Base-by-base conservation (phyloP, 2,888 invertebrate species). In the Trimorus sp. region DNA sequence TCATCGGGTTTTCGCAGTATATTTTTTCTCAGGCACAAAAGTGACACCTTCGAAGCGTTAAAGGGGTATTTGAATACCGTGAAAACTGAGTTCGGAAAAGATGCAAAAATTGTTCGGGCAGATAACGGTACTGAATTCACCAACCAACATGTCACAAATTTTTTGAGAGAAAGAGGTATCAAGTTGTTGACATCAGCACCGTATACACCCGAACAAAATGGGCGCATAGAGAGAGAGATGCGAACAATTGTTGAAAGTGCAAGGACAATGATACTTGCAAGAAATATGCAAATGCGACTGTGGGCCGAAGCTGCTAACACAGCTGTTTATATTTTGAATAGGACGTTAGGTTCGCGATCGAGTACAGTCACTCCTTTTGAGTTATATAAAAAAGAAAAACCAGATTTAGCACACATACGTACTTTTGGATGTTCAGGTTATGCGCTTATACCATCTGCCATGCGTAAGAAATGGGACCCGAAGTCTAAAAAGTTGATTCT, bases 171-270 rank as follows among this genome's bases (percentile, higher is more conserved):
- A 11, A 60, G 40, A 49, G 84, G 83, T 8, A 85, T 85, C 7
- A 51, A 53, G 0, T 65, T 84, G 26, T 78, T 82, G 38, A 71
- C 68, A n/a, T 82, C 84, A 0, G 69, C 84, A 7, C 84, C 83
- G 0, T 85, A 84, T 54, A 84, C 84, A 4, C 83, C 84, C 1
- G 82, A 84, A 14, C 83, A 85, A 68, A 86, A 85, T 53, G 85
- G 84, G 0, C 69, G 83, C 36, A 83, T 65, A 0, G 83, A 86
- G 56, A 71, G 83, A 16, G 85, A 85, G 42, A 84, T 83, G 66
- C 71, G 83, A 7, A 85, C 83, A 0, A 83, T 86, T 9, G 76
- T 82, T 4, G 84, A 85, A 48, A 73, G 77, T 11, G 85, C 84
- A 0, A 68, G 83, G 12, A 84, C 84, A 0, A 85, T 84, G 83